Base-by-base conservation (phyloP, 53 echinoderm and acorn worm species). In the Crossaster papposus region DNA sequence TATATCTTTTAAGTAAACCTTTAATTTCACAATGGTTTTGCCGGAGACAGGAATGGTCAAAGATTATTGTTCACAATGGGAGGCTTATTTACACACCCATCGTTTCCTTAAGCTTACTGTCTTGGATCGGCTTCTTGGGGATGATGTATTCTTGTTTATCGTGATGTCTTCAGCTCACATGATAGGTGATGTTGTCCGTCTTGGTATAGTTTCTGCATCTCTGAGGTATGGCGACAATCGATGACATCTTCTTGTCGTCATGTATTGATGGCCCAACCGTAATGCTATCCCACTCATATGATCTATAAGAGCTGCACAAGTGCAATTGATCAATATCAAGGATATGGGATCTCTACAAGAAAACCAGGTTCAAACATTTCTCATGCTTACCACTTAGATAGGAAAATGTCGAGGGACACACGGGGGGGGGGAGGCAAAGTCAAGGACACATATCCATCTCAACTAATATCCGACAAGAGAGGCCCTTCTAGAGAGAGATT, bases 211-310 rank as follows among this genome's bases (percentile, higher is more conserved):
- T 23, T 68, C n/a, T 68, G 68, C 68, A 12, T 68, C 68, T 68
- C 68, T 2, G 22, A 68, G 68, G 24, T 24, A 28, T 58, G 22
- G 22, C 28, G 28, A 23, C 24, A 68, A 68, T 68, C 68, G 28
- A 68, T 68, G 68, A 3, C 68, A 68, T 68, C 68, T 68, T 28
- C 68, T 81, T 58, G 54, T 74, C 32, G 29, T 33, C 63, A 30
- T 34, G 81, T 81, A 81, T 81, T 81, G 54, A 81, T 81, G 64
- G 63, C 81, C 31, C 22, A 30, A 29, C 30, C 24, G 79, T 81
- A 81, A 81, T 22, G 23, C 81, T 81, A 81, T 63, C 26, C 79
- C 32, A 54, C 81, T 81, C 81, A 32, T 63, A 58, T 33, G 64
- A 32, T 62, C 15, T 55, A 32, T 63, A 58, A 18, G 64, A 32